phyloP scores from a whole-genome alignment of 92 coral and sea anemone species.

The Muricea muricata region DNA sequence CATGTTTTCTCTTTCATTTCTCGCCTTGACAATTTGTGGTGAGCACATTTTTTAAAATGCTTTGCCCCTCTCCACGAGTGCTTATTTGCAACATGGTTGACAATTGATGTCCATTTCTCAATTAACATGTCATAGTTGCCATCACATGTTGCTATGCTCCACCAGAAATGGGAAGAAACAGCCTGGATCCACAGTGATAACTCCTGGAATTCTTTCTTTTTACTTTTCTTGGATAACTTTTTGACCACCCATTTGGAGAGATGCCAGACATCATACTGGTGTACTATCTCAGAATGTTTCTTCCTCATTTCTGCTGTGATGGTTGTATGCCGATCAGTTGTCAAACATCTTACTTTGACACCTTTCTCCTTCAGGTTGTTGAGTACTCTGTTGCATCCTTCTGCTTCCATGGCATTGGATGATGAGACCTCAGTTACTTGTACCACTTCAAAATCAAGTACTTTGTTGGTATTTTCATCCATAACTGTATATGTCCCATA shows the following conservation, averaged over 20 bases:
- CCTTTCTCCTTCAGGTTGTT: too few relatives aligned
- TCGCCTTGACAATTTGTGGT: conserved; percentile 37
- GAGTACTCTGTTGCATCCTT: too few relatives aligned
- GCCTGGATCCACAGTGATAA: conserved; percentile 61
- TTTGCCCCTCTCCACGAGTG: conserved; percentile 41
- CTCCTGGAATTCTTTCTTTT: background rate
- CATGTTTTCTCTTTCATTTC: conserved; percentile 49
- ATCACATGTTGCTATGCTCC: conserved; percentile 67
- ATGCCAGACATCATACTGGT: background rate
- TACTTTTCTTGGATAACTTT: conserved; percentile 6
- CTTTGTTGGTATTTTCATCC: conserved; percentile 56
- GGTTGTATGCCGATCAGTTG: too few relatives aligned
- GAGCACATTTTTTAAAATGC: conserved; percentile 60
- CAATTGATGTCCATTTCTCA: conserved; percentile 67
- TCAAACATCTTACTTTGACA: conserved; percentile 7
- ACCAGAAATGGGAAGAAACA: conserved; percentile 67
- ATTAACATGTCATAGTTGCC: conserved; percentile 58
- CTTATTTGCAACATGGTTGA: conserved; percentile 57
- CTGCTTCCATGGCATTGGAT: conserved; percentile 71
- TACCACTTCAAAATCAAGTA: conserved; percentile 49
- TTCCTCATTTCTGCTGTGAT: background rate
- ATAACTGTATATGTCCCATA: conserved; percentile 69
- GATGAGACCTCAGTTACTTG: conserved; percentile 63
- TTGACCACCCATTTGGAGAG: background rate
- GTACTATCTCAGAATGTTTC: background rate